Percentiles rank a stretch among this genome's conserved stretches.
These are phyloP conservation scores for Dryobotodes eremita DNA, from an alignment of 2,888 invertebrate genomes.

Conservation along the genomic window DNA sequence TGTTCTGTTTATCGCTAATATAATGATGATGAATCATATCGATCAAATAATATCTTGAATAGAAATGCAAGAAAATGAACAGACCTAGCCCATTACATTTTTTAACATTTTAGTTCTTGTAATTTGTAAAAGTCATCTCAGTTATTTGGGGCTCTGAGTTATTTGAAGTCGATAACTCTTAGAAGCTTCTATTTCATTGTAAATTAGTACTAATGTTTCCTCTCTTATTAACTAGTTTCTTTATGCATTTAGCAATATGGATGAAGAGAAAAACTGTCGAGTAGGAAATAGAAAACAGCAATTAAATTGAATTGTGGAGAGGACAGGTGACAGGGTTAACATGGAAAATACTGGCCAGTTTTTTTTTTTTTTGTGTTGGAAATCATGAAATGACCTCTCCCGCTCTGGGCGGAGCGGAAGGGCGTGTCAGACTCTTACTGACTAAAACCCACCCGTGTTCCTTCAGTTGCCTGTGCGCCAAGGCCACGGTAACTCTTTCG, in stretches of 20 bases:
- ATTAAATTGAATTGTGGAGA: background rate
- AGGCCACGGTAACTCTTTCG: no score
- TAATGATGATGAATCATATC: constrained; percentile 39
- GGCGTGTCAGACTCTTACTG: no score
- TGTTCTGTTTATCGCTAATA: constrained; percentile 20
- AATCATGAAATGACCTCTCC: no score
- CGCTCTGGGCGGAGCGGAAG: no score
- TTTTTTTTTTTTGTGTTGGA: no score
- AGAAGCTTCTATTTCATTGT: background rate
- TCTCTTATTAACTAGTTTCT: background rate
- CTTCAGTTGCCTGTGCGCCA: no score
- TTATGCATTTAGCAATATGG: no score
- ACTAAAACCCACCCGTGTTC: no score
- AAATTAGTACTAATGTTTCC: background rate
- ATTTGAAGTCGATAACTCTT: constrained; percentile 19
- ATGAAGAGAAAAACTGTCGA: no score
- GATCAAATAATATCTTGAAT: constrained; percentile 36
- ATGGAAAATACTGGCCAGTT: no score
- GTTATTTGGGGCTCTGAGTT: constrained; percentile 40
- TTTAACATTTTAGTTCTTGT: constrained; percentile 30
- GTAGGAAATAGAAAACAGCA: background rate
- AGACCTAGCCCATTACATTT: background rate
- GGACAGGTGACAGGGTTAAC: background rate
- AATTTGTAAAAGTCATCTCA: constrained; percentile 46
- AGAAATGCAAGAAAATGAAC: constrained; percentile 37